Evolutionary conservation across 1,140 invertebrate genomes (phyloP), one percentile per base, ranked within the genome.

Genomic region (Diplogasteroides magnus): DNA sequence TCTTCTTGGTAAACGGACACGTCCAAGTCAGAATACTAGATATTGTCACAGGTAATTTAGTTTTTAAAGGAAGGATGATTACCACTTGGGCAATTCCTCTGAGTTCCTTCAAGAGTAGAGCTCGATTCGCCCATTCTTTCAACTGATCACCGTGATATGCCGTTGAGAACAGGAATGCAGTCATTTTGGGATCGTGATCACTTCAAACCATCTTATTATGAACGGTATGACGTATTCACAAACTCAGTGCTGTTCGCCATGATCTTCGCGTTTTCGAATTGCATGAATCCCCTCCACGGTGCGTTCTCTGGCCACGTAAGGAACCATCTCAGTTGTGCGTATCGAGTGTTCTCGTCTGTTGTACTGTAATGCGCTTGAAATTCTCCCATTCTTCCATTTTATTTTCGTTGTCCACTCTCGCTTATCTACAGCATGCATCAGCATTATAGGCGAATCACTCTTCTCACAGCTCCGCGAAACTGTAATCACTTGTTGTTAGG

Each of bases 231-330:
- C 6, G n/a, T n/a, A n/a, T n/a, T n/a, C n/a, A n/a, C n/a, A n/a
- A n/a, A n/a, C 29, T 32, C 62, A 26, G 2, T 31, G 31, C 19
- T 27, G n/a, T 69, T 72, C 25, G 61, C 23, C 29, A 32, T 2
- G 23, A 68, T 26, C 26, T 63, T 19, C n/a, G n/a, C n/a, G n/a
- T n/a, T n/a, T 37, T 68, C 55, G 11, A 74, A 62, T 31, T 69
- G 61, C 48, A 81, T 64, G 64, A 81, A 83, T 61, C 81, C 81
- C 27, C 76, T 83, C 79, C 80, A 81, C 60, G 77, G 81, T n/a
- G 67, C 76, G 58, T 78, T 83, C 64, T 83, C 79, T 26, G 81
- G 81, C 79, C 79, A 81, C 31, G 77, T 71, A 6, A 80, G 64
- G 62, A 80, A 80, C 59, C 83, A 72, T 61, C 48, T 32, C 26